Evolutionary conservation across 2,113 vertebrate genomes (phyloP).

Genomic region (Nanorana parkeri): DNA sequence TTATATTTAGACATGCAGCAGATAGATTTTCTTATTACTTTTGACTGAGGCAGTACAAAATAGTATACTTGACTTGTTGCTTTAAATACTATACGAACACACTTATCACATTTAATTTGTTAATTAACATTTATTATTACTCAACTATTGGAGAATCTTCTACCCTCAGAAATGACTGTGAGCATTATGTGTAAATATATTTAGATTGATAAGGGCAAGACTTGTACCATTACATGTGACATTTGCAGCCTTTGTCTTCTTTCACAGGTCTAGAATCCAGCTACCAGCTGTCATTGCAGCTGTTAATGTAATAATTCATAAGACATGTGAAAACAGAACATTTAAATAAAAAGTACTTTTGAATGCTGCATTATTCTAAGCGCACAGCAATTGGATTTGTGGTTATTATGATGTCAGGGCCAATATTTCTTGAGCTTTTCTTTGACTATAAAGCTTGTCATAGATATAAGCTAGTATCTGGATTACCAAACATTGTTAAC

Average conservation of each 20-base stretch:
- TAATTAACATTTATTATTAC: conserved; percentile 15
- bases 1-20: conserved; percentile 7
- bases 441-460: too few species aligned
- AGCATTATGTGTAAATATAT: neutral
- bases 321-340: too few species aligned
- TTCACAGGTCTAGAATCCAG: neutral
- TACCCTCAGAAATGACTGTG: neutral
- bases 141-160: neutral
- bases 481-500: too few species aligned
- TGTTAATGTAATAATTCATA: too few species aligned
- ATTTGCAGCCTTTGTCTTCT: neutral
- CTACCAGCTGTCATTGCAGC: too few species aligned
- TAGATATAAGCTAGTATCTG: too few species aligned
- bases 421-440: too few species aligned
- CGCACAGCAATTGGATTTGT: too few species aligned
- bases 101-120: conserved; percentile 35
- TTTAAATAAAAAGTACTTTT: too few species aligned
- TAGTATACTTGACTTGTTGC: conserved; percentile 49
- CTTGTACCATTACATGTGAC: neutral
- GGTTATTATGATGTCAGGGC: too few species aligned
- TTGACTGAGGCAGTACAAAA: conserved; percentile 33
- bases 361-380: too few species aligned
- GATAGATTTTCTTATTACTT: conserved; percentile 55
- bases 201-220: neutral
- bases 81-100: conserved; percentile 30